Percentiles rank a stretch among this genome's conserved stretches.
phyloP scores from a whole-genome alignment of 2,797 vertebrate species.

The Enteromius trimaculatus region DNA sequence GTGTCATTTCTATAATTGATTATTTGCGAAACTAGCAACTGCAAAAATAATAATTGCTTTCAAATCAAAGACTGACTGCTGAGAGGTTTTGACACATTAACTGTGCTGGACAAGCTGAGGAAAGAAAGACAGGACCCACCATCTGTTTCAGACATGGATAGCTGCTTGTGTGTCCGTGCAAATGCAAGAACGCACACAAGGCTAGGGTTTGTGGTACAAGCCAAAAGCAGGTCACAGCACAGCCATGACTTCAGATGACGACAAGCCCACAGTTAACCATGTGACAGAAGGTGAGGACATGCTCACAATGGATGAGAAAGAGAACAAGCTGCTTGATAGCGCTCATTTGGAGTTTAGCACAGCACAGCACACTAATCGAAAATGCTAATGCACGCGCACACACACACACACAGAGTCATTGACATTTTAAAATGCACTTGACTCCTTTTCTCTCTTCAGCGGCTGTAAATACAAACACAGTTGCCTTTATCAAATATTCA shows the following conservation, averaged over 20 bases:
- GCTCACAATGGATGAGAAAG: constrained; percentile 3
- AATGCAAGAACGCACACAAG: background rate
- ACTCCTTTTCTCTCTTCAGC: constrained; percentile 19
- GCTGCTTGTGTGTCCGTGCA: background rate
- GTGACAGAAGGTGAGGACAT: constrained; percentile 18
- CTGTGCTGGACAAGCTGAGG: background rate
- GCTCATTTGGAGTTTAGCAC: constrained; percentile 30
- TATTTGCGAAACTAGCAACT: background rate
- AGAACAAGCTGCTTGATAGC: constrained; percentile 30
- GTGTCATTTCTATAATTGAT: background rate
- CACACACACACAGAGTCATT: constrained; percentile 19
- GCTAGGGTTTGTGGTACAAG: background rate
- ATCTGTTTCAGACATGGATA: background rate
- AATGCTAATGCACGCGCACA: background rate
- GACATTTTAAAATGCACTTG: constrained; percentile 43
- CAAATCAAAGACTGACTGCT: background rate
- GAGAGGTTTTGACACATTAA: background rate
- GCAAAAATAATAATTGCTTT: background rate
- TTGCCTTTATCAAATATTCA: constrained; percentile 60
- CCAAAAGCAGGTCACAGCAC: background rate
- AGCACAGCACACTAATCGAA: constrained; percentile 21
- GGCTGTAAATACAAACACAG: constrained; percentile 48
- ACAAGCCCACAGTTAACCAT: constrained; percentile 12
- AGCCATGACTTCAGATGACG: constrained; percentile 14
- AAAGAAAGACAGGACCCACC: background rate